Conservation (phyloP, 2,888 invertebrate species). For the Abrostola triplasia region DNA sequence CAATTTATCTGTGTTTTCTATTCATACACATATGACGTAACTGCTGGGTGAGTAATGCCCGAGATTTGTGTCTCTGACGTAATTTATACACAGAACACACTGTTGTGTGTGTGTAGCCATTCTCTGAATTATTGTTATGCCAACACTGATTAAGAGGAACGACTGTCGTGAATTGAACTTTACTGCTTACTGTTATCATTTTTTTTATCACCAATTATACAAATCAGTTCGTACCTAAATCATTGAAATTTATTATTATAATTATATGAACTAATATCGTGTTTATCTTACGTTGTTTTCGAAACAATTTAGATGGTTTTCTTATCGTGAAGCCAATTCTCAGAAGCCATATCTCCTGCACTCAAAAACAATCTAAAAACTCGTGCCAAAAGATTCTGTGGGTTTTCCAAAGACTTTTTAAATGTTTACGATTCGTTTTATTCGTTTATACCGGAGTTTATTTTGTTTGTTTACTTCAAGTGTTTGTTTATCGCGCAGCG, state of each 20-base stretch:
- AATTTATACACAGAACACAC: conserved; percentile 48
- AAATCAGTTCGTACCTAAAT: conserved; percentile 24
- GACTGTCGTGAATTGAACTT: conserved; percentile 55
- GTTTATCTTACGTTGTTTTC: conserved; percentile 1
- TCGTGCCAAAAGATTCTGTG: conserved; percentile 34
- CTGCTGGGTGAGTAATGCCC: conserved; percentile 51
- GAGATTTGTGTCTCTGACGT: conserved; percentile 55
- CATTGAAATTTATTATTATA: conserved; percentile 1
- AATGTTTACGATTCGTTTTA: conserved; percentile 26
- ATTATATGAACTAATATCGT: neutral
- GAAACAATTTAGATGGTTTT: conserved; percentile 28
- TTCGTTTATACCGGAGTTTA: conserved; percentile 11
- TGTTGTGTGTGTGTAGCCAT: conserved; percentile 47
- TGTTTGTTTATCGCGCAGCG: conserved; percentile 18
- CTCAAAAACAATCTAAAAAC: conserved; percentile 30
- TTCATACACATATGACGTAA: conserved; percentile 47
- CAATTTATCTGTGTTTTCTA: conserved; percentile 52
- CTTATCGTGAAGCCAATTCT: conserved; percentile 30
- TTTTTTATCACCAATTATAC: conserved; percentile 34
- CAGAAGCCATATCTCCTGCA: conserved; percentile 27
- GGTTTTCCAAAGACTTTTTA: conserved; percentile 26
- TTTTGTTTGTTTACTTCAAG: conserved; percentile 16
- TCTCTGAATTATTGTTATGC: conserved; percentile 59
- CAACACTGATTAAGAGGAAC: conserved; percentile 58
- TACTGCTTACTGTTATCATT: conserved; percentile 49